Base-by-base conservation (phyloP, 2,797 vertebrate genomes). In the Typhlichthys subterraneus region DNA sequence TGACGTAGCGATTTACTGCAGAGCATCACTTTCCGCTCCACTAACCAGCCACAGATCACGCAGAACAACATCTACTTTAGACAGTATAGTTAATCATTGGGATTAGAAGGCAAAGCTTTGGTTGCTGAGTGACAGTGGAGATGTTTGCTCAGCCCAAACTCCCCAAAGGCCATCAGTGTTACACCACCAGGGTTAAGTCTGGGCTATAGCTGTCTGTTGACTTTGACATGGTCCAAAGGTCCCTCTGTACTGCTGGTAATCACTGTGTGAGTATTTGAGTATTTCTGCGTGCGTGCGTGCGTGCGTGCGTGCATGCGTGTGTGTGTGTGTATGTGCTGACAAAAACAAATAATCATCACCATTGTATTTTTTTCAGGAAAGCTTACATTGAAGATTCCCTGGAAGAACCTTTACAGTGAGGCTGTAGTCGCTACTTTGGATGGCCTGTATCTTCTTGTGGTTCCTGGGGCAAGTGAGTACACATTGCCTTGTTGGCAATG, bases 341-440 rank as follows among this genome's bases (percentile, higher is more conserved):
- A 7, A 42, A 42, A 42, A 42, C 7, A 8, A 42, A 42, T 42
- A 42, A 42, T 42, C 9, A 6, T 10, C 38, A 42, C 38, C 8
- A 42, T 42, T 42, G 7, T 42, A 42, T 42, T 42, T 2, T 8
- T 79, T 82, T 15, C 74, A 98, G 97, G 94, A 72, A 98, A 95
- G 77, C 93, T 99, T 61, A 98, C 94, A 2, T 63, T 99, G 90
- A 99, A 99, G 90, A 99, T 99, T 74, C 97, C 97, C 45, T 99
- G 97, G 97, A 99, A 98, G 88, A 99, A 99, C 78, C 92, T 99
- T 19, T 99, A 99, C 71, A 96, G 85, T 0, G 97, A 99, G 19
- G 95, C 97, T 1, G 97, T 99, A 63, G 94, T 98, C 31, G 97
- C 96, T 3, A 95, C 95, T 0, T 76, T 99, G 63, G 96, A 99